Evolutionary conservation across 2,888 invertebrate species (phyloP).

Genomic region (Ormyrus thymus): DNA sequence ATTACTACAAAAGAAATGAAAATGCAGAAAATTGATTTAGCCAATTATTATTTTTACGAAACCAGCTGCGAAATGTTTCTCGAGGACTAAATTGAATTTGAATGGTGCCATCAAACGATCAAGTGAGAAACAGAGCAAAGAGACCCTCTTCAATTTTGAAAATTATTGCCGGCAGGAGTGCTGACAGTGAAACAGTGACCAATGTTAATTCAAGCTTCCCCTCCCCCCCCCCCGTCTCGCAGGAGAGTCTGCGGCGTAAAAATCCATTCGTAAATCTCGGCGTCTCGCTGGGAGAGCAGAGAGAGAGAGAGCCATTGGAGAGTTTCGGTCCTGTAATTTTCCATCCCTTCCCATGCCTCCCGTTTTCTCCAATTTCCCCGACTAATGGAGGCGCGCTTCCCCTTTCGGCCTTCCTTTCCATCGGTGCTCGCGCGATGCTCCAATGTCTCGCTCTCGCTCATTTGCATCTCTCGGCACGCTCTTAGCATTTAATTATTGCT

Average conservation of each 20-base stretch:
- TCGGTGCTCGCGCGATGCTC: background rate
- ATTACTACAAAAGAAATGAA: no score
- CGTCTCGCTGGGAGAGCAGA: background rate
- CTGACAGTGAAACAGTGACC: background rate
- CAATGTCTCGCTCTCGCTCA: background rate
- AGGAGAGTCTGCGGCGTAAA: conserved; percentile 6
- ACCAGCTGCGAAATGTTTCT: no score
- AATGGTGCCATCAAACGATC: no score
- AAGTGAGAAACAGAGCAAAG: no score
- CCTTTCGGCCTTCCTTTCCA: background rate
- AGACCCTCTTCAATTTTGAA: background rate
- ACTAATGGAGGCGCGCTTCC: conserved; percentile 9
- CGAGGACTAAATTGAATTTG: no score
- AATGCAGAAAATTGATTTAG: no score
- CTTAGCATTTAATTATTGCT: background rate
- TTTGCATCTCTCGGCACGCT: background rate
- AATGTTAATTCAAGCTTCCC: conserved; percentile 17
- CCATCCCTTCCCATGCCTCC: background rate
- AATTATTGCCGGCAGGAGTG: background rate
- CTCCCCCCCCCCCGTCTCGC: no score
- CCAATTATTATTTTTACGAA: no score
- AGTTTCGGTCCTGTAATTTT: background rate
- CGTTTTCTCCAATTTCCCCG: background rate
- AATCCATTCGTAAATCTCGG: conserved; percentile 20
- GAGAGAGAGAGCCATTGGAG: background rate